phyloP scores from a whole-genome alignment of 1,140 invertebrate species.

The Eupristina koningsbergeri region DNA sequence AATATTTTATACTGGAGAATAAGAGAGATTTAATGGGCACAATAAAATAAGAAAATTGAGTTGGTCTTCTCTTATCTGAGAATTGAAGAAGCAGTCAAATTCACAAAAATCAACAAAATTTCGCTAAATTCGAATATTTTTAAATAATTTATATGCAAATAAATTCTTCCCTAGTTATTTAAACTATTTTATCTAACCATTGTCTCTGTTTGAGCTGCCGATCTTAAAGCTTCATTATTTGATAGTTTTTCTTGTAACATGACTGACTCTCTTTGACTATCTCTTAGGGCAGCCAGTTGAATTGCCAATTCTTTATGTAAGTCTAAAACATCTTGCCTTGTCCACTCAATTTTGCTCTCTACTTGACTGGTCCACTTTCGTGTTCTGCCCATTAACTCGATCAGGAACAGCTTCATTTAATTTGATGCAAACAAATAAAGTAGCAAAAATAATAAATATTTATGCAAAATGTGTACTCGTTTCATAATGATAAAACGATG shows the following conservation, averaged over 20 bases:
- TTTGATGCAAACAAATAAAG: neutral
- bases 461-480: too few species aligned
- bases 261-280: neutral
- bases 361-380: constrained; percentile 58
- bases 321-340: neutral
- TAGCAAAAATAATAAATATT: neutral
- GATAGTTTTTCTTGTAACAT: neutral
- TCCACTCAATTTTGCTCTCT: constrained; percentile 40
- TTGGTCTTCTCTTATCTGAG: too few species aligned
- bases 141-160: too few species aligned
- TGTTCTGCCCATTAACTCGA: constrained; percentile 60
- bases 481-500: too few species aligned
- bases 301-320: constrained; percentile 27
- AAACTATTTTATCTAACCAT: constrained; percentile 16
- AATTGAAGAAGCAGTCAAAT: too few species aligned
- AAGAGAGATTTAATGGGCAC: too few species aligned
- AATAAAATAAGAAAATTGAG: too few species aligned
- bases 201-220: neutral
- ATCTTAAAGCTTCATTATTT: neutral
- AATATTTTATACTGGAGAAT: too few species aligned
- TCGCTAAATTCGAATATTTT: too few species aligned
- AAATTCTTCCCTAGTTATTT: too few species aligned
- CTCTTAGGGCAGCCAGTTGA: neutral
- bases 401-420: constrained; percentile 61
- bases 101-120: too few species aligned